Conservation (phyloP, 1,140 invertebrate species). For the Nilaparvata lugens region DNA sequence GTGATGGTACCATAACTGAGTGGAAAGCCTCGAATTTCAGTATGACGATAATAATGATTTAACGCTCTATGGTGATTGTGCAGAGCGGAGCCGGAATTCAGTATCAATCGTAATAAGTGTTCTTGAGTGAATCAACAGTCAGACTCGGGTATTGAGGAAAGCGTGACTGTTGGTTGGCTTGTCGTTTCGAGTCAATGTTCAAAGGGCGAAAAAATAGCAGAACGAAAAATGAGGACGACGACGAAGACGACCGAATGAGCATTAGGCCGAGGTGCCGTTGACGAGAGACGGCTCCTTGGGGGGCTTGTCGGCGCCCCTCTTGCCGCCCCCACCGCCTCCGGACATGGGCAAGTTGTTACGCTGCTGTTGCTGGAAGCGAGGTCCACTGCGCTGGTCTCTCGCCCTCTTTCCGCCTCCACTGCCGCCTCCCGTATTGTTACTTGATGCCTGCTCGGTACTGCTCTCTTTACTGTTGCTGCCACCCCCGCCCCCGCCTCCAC, state of each 20-base stretch:
- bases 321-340: slow-evolving; percentile 1
- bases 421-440: slow-evolving; percentile 3
- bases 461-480: background rate
- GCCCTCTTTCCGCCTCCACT: background rate
- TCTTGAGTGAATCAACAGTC: too few species aligned
- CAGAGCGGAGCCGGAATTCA: too few species aligned
- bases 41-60: too few species aligned
- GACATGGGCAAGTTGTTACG: background rate
- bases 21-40: too few species aligned
- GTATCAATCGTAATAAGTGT: too few species aligned
- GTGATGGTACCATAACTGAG: too few species aligned
- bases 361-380: background rate
- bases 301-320: slow-evolving; percentile 13
- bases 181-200: background rate
- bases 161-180: background rate
- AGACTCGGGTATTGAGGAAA: too few species aligned
- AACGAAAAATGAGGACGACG: slow-evolving; percentile 1
- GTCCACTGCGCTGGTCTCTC: slow-evolving; percentile 6
- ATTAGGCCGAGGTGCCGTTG: slow-evolving; percentile 18
- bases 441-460: background rate
- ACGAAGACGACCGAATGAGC: background rate
- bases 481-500: background rate
- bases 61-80: too few species aligned
- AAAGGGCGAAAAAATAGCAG: slow-evolving; percentile 1
- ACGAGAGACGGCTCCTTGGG: slow-evolving; percentile 10